These are phyloP conservation scores for Cnemophilus loriae DNA, from an alignment of 2,113 vertebrate genomes.

Conservation along the genomic window DNA sequence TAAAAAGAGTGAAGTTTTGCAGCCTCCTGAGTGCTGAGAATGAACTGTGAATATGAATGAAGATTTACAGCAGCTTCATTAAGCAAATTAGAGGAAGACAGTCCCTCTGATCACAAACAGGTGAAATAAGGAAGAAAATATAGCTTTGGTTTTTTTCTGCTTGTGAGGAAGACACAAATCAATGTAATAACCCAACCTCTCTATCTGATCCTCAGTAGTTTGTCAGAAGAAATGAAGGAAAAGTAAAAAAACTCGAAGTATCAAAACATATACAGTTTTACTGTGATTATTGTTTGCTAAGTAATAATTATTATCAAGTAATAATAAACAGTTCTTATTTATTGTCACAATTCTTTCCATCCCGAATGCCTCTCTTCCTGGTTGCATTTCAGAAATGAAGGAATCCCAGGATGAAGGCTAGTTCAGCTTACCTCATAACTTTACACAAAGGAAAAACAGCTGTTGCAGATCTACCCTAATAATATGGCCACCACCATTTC, in stretches of 20 bases:
- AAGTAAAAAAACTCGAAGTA: not conserved
- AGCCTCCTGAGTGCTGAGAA: not conserved
- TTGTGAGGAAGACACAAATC: not conserved
- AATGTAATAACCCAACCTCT: not conserved
- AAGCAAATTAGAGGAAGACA: not conserved
- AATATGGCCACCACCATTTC: not conserved
- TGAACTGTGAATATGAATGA: not conserved
- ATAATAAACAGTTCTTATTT: not conserved
- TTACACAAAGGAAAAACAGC: not conserved
- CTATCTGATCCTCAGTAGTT: not conserved
- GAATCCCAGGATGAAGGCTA: slow-evolving; percentile 7
- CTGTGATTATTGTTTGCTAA: not conserved
- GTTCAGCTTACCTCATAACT: not conserved
- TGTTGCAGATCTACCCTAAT: not conserved
- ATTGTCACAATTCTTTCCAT: not conserved
- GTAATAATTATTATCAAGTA: not conserved
- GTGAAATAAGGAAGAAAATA: not conserved
- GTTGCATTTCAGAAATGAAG: not conserved
- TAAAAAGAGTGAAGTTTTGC: not conserved
- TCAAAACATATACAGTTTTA: not conserved
- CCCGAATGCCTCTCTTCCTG: not conserved
- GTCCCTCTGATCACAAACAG: not conserved
- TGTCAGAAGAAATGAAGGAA: not conserved
- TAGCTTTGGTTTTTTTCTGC: not conserved
- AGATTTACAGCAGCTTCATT: not conserved